phyloP scores from a whole-genome alignment of 2,797 vertebrate genomes.

The Clarias laeviceps region DNA sequence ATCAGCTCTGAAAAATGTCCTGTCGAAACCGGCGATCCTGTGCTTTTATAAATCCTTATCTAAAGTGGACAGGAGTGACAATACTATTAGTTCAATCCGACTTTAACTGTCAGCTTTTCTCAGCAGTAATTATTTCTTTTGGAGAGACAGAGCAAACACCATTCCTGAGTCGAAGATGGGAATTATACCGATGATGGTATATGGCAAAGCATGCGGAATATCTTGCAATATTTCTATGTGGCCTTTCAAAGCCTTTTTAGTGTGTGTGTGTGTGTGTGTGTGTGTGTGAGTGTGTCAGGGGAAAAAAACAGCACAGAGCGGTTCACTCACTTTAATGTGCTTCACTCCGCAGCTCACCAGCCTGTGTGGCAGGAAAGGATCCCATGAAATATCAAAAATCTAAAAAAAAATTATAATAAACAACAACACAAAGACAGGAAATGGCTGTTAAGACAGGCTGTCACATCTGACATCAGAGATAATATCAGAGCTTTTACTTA shows the following conservation, averaged over 20 bases:
- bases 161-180: background rate
- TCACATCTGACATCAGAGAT: background rate
- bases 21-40: background rate
- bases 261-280: too few species aligned
- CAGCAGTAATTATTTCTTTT: conserved; percentile 24
- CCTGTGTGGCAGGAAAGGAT: conserved; percentile 84
- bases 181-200: background rate
- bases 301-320: background rate
- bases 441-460: conserved; percentile 16
- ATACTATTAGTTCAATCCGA: conserved; percentile 24
- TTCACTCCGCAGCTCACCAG: conserved; percentile 96
- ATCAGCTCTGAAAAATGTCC: conserved; percentile 27
- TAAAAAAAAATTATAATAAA: conserved; percentile 63
- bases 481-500: background rate
- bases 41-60: conserved; percentile 29
- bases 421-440: background rate
- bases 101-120: conserved; percentile 19
- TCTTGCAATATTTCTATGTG: background rate
- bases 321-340: conserved; percentile 91
- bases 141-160: background rate
- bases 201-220: background rate
- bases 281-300: too few species aligned
- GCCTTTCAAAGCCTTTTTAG: background rate
- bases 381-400: conserved; percentile 97
- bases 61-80: conserved; percentile 26